A percentile compares a stretch with the other conserved stretches of the same genome.
Conservation (phyloP, 2,888 invertebrate genomes). For the Cordilura impudica region DNA sequence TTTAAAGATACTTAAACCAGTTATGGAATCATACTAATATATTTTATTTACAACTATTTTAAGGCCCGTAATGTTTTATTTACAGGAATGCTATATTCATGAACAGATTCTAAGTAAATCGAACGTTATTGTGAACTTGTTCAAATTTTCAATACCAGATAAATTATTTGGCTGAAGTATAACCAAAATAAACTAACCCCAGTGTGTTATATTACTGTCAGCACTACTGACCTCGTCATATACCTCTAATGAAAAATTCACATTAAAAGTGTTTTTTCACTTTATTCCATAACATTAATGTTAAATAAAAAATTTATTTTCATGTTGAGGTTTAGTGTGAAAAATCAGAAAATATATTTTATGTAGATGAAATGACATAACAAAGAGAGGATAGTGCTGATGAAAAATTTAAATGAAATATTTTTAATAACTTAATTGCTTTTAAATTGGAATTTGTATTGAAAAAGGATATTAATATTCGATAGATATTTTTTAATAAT, state of each 20-base stretch:
- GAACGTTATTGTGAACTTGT: too few species aligned
- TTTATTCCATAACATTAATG: conserved; percentile 19
- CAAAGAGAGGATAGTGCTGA: conserved; percentile 2
- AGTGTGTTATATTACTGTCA: too few species aligned
- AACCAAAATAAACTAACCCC: too few species aligned
- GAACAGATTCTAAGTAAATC: too few species aligned
- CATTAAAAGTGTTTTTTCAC: conserved; percentile 25
- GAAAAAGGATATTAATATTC: background rate
- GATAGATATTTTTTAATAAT: too few species aligned
- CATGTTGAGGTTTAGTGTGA: conserved; percentile 42
- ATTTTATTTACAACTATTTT: too few species aligned
- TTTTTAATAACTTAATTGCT: conserved; percentile 31
- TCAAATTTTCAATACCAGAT: too few species aligned
- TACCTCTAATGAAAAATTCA: conserved; percentile 55
- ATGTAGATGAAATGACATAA: background rate
- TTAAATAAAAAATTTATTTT: conserved; percentile 39
- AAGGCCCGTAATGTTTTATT: too few species aligned
- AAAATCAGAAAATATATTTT: background rate
- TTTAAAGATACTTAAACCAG: too few species aligned
- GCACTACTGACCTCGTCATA: background rate
- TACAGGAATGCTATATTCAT: too few species aligned
- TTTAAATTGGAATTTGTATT: conserved; percentile 1
- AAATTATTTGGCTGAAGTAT: too few species aligned
- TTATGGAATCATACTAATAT: too few species aligned
- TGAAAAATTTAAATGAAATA: background rate